Percentiles rank a stretch among this genome's conserved stretches.
Conservation (phyloP, 2,888 invertebrate genomes). For the Kryphioiulus occultus region DNA sequence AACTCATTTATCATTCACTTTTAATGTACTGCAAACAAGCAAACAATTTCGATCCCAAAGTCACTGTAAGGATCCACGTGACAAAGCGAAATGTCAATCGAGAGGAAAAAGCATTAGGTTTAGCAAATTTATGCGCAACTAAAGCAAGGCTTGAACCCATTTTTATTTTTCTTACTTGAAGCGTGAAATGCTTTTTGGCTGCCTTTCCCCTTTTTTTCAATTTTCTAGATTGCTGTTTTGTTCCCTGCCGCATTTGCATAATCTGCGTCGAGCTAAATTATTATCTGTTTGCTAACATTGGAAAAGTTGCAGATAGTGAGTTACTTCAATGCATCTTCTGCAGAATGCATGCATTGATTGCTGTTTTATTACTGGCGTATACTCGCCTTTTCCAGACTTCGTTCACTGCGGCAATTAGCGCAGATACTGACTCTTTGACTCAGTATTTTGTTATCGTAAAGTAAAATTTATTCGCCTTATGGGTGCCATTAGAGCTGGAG, state of each 20-base stretch:
- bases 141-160: not conserved
- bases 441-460: slow-evolving; percentile 31
- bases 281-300: not conserved
- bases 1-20: not conserved
- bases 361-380: not conserved
- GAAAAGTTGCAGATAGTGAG: not conserved
- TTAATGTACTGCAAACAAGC: not conserved
- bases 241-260: not conserved
- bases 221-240: not conserved
- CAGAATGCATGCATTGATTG: not conserved
- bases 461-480: slow-evolving; percentile 11
- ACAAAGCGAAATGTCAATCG: not conserved
- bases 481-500: not conserved
- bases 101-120: not conserved
- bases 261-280: not conserved
- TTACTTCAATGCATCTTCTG: not conserved
- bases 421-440: not conserved
- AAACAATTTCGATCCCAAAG: not conserved
- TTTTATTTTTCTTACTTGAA: not conserved
- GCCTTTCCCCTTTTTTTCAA: not conserved
- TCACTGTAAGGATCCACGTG: not conserved
- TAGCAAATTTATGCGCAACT: not conserved
- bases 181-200: not conserved
- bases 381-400: not conserved
- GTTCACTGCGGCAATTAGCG: not conserved